Evolutionary conservation across 1,140 invertebrate species (phyloP).

Genomic region (Temnothorax nylanderi): DNA sequence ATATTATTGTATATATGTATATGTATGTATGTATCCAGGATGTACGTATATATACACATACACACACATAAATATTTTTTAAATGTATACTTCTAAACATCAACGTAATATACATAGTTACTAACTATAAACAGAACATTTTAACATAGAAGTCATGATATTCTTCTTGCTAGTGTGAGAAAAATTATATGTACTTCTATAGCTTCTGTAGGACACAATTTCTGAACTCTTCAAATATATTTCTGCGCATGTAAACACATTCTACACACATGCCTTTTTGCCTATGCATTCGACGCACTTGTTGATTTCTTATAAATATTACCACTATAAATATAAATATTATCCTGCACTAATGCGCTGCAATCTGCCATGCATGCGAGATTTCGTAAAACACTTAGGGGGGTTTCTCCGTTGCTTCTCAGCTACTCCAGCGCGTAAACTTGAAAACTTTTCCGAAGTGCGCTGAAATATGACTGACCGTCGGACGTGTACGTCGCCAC

Average conservation of each 20-base stretch:
- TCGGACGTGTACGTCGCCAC: neutral
- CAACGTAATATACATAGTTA: neutral
- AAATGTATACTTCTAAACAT: neutral
- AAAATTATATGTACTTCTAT: neutral
- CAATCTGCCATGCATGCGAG: neutral
- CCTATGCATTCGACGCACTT: neutral
- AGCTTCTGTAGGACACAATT: neutral
- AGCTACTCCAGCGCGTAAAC: neutral
- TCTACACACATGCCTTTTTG: neutral
- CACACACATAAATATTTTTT: neutral
- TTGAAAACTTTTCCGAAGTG: slow-evolving; percentile 9
- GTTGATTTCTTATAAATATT: slow-evolving; percentile 13
- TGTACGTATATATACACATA: too few species aligned
- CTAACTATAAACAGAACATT: neutral
- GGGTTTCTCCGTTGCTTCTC: neutral
- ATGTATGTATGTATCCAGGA: neutral
- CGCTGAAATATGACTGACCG: neutral
- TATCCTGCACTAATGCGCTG: too few species aligned
- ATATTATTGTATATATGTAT: neutral
- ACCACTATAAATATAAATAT: too few species aligned
- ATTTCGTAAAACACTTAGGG: neutral
- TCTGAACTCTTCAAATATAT: neutral
- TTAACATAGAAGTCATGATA: neutral
- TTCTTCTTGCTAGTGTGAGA: neutral
- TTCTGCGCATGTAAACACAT: neutral